Evolutionary conservation across 1,140 invertebrate genomes (phyloP), one percentile per base, ranked within the genome.

Genomic region (Tetranychus cinnabarinus): DNA sequence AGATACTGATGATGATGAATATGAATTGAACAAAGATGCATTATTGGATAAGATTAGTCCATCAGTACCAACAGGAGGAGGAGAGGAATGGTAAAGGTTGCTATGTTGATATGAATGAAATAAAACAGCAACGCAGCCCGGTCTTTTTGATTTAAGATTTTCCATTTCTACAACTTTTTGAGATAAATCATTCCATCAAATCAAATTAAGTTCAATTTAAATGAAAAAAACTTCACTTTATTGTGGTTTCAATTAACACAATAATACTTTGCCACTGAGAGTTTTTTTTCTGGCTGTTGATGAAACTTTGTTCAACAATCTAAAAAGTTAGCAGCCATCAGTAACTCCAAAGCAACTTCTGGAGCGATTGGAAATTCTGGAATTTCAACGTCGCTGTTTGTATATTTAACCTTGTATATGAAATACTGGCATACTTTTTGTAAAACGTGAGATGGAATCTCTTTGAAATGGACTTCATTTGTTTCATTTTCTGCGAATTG

Each of bases 391-490:
- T 92, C 95, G 68, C 89, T 95, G 75, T 98, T 97, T 61, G 93
- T 97, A 74, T 97, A 99, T 52, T 90, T 83, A 7, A 97, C 91
- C 79, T 98, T 98, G 75, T 98, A 99, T 7, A 89, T 92, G 70
- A 99, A 99, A 72, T 98, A 99, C 86, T 96, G 96, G 74, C 95
- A 99, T 3, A 99, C 95, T 75, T 97, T 97, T 72, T 97, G 90
- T 47, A 98, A 74, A 12, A 98, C 92, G 71, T 98, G 92, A 36
- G 91, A 97, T 85, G 93, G 93, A 71, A 99, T 97, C 79, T 98
- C 95, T 68, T 91, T 81, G 70, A 99, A 98, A 73, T 97, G 91
- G 45, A 98, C 93, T 81, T 97, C 91, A 75, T 98, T 98, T 6
- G 90, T 91, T 78, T 98, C 95, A 72, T 98, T 97, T 75, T 98